phyloP scores from a whole-genome alignment of 2,113 vertebrate species.

The Lethenteron reissneri region DNA sequence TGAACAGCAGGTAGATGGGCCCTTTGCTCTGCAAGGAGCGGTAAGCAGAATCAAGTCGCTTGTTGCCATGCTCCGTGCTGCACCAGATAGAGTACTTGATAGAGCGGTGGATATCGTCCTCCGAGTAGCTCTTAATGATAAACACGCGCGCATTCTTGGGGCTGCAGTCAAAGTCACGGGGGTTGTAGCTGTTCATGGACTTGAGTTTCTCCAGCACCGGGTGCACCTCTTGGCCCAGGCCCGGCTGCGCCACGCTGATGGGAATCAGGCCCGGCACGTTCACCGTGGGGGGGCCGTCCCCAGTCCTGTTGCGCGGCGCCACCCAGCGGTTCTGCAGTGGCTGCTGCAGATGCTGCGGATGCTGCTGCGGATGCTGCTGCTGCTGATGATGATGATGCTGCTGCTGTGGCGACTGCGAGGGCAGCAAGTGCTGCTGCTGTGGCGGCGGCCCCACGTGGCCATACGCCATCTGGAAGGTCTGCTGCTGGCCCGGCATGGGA shows the following conservation, averaged over 20 bases:
- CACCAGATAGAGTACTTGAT: slow-evolving; percentile 98
- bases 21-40: slow-evolving; percentile 55
- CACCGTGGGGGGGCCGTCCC: slow-evolving; percentile 13
- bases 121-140: slow-evolving; percentile 93
- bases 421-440: background rate
- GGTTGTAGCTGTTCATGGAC: slow-evolving; percentile 86
- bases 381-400: slow-evolving; percentile 26
- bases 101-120: slow-evolving; percentile 94
- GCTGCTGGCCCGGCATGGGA: slow-evolving; percentile 23
- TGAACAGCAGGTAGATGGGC: slow-evolving; percentile 80
- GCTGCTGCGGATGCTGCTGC: slow-evolving; percentile 22
- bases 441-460: slow-evolving; percentile 29
- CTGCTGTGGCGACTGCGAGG: background rate
- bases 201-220: slow-evolving; percentile 80
- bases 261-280: slow-evolving; percentile 20
- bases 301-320: background rate
- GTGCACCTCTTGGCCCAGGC: slow-evolving; percentile 49
- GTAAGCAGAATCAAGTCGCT: slow-evolving; percentile 72
- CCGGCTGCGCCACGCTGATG: slow-evolving; percentile 26
- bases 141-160: slow-evolving; percentile 76
- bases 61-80: slow-evolving; percentile 89
- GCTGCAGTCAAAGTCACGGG: slow-evolving; percentile 88
- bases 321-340: slow-evolving; percentile 1
- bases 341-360: slow-evolving; percentile 18
- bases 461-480: slow-evolving; percentile 12